Conservation (phyloP, 2,797 vertebrate genomes). For the Scleropages formosus region DNA sequence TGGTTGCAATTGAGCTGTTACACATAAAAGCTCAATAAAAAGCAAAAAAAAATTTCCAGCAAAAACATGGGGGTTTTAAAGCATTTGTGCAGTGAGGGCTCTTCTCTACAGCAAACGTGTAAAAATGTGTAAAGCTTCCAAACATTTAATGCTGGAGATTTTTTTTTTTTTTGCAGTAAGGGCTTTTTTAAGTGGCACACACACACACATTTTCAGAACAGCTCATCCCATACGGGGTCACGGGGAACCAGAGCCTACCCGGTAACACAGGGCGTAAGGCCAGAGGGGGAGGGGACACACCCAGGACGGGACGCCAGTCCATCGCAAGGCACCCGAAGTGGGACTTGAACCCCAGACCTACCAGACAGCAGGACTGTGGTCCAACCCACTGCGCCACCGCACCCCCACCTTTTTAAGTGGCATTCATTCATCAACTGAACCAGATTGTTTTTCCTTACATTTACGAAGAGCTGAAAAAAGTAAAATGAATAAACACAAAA, state of each 20-base stretch:
- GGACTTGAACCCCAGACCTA: too few relatives aligned
- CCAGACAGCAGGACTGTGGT: too few relatives aligned
- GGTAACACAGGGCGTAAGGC: too few relatives aligned
- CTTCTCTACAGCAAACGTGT: not conserved
- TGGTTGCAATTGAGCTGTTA: constrained; percentile 5
- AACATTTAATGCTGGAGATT: not conserved
- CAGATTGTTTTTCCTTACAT: constrained; percentile 1
- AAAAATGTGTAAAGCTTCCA: not conserved
- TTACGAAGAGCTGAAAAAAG: too few relatives aligned
- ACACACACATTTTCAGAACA: too few relatives aligned
- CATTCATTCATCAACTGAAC: not conserved
- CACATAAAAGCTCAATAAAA: not conserved
- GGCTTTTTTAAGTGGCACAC: constrained; percentile 1
- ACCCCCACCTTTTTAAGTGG: constrained; percentile 13
- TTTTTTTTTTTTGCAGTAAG: not conserved
- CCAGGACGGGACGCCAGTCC: too few relatives aligned
- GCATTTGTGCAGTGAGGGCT: constrained; percentile 10
- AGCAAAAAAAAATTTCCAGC: not conserved
- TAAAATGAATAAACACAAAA: constrained; percentile 14
- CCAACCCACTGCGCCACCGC: too few relatives aligned
- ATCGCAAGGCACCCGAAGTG: too few relatives aligned
- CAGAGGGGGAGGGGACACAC: too few relatives aligned
- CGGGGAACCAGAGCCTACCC: too few relatives aligned
- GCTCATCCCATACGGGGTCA: too few relatives aligned
- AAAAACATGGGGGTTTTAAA: constrained; percentile 4